These are phyloP conservation scores for Campoletis sonorensis DNA, from an alignment of 1,140 invertebrate genomes.

Conservation along the genomic window DNA sequence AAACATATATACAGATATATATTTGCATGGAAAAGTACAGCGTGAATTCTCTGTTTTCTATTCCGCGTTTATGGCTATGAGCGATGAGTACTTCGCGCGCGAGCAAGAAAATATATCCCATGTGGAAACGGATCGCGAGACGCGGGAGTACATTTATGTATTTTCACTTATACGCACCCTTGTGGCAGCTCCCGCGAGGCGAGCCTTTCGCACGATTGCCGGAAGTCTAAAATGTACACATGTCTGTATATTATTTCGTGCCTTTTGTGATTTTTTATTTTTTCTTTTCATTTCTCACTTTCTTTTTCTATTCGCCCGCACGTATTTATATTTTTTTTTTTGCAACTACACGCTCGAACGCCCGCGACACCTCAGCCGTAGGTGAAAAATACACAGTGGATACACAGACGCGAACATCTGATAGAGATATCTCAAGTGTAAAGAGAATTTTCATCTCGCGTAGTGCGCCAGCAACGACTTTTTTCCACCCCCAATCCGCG, in stretches of 20 bases:
- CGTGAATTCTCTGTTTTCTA: constrained; percentile 56
- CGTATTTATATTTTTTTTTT: not conserved
- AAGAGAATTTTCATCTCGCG: constrained; percentile 42
- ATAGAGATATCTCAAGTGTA: not conserved
- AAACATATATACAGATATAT: too few relatives aligned
- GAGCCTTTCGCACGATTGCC: constrained; percentile 40
- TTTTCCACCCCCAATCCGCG: constrained; percentile 24
- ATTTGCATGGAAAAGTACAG: not conserved
- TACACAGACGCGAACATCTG: not conserved
- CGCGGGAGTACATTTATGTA: not conserved
- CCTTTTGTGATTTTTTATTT: constrained; percentile 9
- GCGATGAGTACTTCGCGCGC: not conserved
- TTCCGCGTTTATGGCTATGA: constrained; percentile 44
- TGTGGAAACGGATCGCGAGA: constrained; percentile 23
- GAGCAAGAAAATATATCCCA: constrained; percentile 8
- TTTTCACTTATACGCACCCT: constrained; percentile 10
- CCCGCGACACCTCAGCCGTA: not conserved
- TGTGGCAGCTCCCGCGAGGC: not conserved
- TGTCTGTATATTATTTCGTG: not conserved
- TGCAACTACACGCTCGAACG: constrained; percentile 30
- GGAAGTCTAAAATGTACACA: constrained; percentile 28
- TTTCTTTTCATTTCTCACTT: too few relatives aligned
- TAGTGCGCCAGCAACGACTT: constrained; percentile 37
- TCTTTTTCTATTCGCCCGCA: not conserved
- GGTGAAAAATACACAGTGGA: constrained; percentile 6